Base-by-base conservation (phyloP, 1,140 invertebrate species). In the Aphelenchoides avenae region DNA sequence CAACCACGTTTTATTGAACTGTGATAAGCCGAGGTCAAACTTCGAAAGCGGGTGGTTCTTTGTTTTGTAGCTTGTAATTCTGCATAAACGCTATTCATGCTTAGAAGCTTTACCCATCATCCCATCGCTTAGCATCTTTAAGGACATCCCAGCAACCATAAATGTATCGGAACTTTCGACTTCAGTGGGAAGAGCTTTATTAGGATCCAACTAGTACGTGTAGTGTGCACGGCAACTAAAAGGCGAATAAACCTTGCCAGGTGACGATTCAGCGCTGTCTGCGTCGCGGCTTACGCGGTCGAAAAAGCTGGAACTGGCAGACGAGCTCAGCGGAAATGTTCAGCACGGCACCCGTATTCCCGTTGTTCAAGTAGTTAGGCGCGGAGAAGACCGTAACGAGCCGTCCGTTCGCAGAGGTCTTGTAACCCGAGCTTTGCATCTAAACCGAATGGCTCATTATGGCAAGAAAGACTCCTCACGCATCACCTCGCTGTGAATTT, bases 311-410 rank as follows among this genome's bases (percentile, higher is more conserved):
- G 18, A 49, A 49, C 18, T 39, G 7, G 47, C 47, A 49, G 7
- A 43, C 47, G 30, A 49, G 40, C 47, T 49, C n/a, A 49, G 41
- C 29, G 1, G 30, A 11, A 40, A 60, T 33, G 18, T 47, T 66
- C 24, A 60, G 29, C 3, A 37, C 27, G 1, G 58, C 57, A 9
- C 57, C 57, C 11, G 57, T 61, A 29, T 58, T 58, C n/a, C 36
- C 18, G 9, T 26, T 31, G 22, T 41, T 27, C 15, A 47, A 18
- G 29, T 61, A 61, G 30, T 61, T 37, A 15, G 26, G 40, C 1
- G 43, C 58, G 11, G 58, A 37, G 34, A 63, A 63, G 6, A 63
- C 13, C 22, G 58, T 61, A 6, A 61, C 15, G 6, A 63, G 13
- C n/a, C 47, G 27, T 24, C 37, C 24, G 26, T 48, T 44, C 26